Percentiles rank a stretch among this genome's conserved stretches.
phyloP scores from a whole-genome alignment of 2,113 vertebrate genomes.

The Taurulus bubalis region DNA sequence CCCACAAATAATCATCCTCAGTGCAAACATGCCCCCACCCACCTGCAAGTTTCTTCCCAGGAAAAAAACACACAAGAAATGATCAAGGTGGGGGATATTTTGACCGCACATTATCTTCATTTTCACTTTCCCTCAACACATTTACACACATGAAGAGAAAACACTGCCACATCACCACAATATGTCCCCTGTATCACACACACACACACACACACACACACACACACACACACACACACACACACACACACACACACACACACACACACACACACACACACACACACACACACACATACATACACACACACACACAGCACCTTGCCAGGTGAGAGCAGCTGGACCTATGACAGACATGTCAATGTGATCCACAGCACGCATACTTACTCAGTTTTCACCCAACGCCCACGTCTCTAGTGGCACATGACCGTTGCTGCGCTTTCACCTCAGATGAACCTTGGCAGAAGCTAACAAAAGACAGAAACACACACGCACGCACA shows the following conservation, averaged over 20 bases:
- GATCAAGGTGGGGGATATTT: not conserved
- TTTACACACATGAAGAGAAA: not conserved
- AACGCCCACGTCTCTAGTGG: slow-evolving; percentile 19
- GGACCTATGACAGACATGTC: slow-evolving; percentile 56
- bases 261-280: slow-evolving; percentile 6
- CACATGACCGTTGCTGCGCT: slow-evolving; percentile 26
- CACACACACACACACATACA: not conserved
- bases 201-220: not conserved
- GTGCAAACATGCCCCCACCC: slow-evolving; percentile 31
- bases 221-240: slow-evolving; percentile 1
- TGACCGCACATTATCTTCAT: not conserved
- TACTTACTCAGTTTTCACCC: slow-evolving; percentile 44
- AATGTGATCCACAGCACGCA: slow-evolving; percentile 39
- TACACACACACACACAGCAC: slow-evolving; percentile 10
- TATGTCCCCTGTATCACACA: not conserved
- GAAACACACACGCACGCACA: not conserved
- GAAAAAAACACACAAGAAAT: slow-evolving; percentile 20
- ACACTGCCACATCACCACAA: not conserved
- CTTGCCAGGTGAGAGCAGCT: slow-evolving; percentile 55
- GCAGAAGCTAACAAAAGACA: slow-evolving; percentile 39
- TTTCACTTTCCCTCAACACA: not conserved
- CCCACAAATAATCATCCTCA: slow-evolving; percentile 63
- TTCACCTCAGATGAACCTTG: slow-evolving; percentile 61
- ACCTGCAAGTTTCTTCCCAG: not conserved
- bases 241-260: slow-evolving; percentile 1